These are phyloP conservation scores for Sinohyriopsis cumingii DNA, from an alignment of 2,888 invertebrate species.

Conservation along the genomic window DNA sequence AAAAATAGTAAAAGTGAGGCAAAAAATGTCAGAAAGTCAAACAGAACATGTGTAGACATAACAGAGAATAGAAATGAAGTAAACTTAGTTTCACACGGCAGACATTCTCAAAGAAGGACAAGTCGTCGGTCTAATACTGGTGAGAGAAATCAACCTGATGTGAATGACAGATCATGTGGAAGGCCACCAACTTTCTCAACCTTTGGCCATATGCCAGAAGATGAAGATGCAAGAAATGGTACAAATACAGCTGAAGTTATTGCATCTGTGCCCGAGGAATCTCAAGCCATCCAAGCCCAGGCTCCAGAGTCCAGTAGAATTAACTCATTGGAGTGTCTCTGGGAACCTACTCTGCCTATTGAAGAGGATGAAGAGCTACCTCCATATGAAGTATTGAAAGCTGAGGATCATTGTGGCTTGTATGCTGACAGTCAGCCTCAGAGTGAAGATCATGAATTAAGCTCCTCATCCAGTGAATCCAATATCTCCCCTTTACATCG, in stretches of 20 bases:
- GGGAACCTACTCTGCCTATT: slow-evolving; percentile 37
- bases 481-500: too few relatives aligned
- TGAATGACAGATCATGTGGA: slow-evolving; percentile 5
- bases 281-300: slow-evolving; percentile 2
- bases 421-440: too few relatives aligned
- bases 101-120: too few relatives aligned
- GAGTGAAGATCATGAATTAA: too few relatives aligned
- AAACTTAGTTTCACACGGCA: too few relatives aligned
- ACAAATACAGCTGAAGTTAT: slow-evolving; percentile 8
- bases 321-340: slow-evolving; percentile 25
- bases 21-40: too few relatives aligned
- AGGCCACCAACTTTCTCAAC: slow-evolving; percentile 28
- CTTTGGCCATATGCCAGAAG: slow-evolving; percentile 19
- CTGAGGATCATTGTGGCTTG: slow-evolving; percentile 1
- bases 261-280: slow-evolving; percentile 11
- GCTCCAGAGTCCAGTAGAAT: slow-evolving; percentile 7
- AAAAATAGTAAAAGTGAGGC: slow-evolving; percentile 8
- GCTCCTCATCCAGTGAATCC: too few relatives aligned
- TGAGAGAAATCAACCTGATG: too few relatives aligned
- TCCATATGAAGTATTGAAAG: slow-evolving; percentile 48
- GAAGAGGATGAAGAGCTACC: slow-evolving; percentile 61
- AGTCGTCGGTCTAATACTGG: too few relatives aligned
- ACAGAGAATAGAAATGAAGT: too few relatives aligned
- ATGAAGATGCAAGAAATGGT: slow-evolving; percentile 2
- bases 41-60: too few relatives aligned